Conservation (phyloP, 1,140 invertebrate species). For the Drosophila parabipectinata region DNA sequence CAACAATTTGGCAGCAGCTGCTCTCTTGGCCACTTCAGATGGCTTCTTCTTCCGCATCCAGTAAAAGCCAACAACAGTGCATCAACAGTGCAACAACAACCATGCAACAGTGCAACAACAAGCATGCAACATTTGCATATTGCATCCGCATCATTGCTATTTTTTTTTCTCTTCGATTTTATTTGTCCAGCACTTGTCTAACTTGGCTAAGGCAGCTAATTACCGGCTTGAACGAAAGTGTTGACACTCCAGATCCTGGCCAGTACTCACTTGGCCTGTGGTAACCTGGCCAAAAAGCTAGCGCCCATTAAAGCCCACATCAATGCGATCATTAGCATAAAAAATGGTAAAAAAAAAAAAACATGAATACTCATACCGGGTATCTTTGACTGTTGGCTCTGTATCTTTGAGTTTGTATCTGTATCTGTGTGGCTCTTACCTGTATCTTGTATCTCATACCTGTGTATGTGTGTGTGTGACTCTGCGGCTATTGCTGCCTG, state of each 20-base stretch:
- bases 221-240: conserved; percentile 11
- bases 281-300: conserved; percentile 33
- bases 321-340: conserved; percentile 76
- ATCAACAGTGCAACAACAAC: background rate
- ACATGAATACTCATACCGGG: conserved; percentile 26
- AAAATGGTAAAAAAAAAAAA: conserved; percentile 75
- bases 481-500: conserved; percentile 8
- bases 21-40: conserved; percentile 25
- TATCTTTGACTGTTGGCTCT: conserved; percentile 11
- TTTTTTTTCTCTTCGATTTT: conserved; percentile 3
- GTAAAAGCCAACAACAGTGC: conserved; percentile 2
- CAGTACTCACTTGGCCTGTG: background rate
- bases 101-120: too few species aligned
- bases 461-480: conserved; percentile 12
- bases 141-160: conserved; percentile 22
- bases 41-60: conserved; percentile 42
- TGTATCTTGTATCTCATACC: conserved; percentile 10
- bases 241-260: conserved; percentile 9
- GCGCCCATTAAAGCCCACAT: conserved; percentile 41
- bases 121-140: conserved; percentile 17
- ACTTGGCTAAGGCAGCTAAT: conserved; percentile 8
- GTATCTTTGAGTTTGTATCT: conserved; percentile 7
- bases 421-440: conserved; percentile 16
- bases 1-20: conserved; percentile 61
- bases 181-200: conserved; percentile 13